phyloP scores from a whole-genome alignment of 1,140 invertebrate species.

The Zaprionus inermis region DNA sequence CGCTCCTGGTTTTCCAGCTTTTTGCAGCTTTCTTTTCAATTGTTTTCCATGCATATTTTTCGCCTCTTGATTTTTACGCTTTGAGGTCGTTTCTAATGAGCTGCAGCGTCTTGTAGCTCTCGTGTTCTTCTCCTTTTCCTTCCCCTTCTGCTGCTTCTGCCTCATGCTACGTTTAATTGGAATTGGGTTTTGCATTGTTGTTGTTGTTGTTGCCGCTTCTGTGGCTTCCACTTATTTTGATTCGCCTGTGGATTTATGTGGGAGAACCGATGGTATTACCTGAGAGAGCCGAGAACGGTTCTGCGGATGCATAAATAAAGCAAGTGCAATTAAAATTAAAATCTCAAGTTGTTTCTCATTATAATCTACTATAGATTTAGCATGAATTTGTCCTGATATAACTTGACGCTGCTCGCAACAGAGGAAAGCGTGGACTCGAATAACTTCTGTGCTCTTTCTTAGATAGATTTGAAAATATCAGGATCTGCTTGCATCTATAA shows the following conservation, averaged over 20 bases:
- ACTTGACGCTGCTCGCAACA: neutral
- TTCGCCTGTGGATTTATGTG: constrained; percentile 48
- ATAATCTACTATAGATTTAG: neutral
- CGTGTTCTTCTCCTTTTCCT: neutral
- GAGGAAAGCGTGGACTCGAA: neutral
- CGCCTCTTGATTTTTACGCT: constrained; percentile 28
- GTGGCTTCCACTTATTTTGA: constrained; percentile 32
- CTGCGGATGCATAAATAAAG: constrained; percentile 9
- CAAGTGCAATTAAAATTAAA: constrained; percentile 6
- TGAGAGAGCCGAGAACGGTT: neutral
- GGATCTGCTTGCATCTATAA: no score
- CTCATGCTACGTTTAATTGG: constrained; percentile 61
- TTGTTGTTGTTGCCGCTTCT: constrained; percentile 36
- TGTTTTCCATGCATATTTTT: constrained; percentile 48
- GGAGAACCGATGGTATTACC: constrained; percentile 35
- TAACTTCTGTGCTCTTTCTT: neutral
- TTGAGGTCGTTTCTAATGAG: constrained; percentile 73
- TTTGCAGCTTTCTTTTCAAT: constrained; percentile 55
- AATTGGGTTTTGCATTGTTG: constrained; percentile 50
- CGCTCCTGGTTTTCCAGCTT: constrained; percentile 31
- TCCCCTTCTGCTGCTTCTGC: neutral
- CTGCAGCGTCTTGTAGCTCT: constrained; percentile 28
- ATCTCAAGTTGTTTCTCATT: neutral
- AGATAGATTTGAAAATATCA: no score
- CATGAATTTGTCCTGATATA: constrained; percentile 43